Percentiles rank a stretch among this genome's conserved stretches.
phyloP scores from a whole-genome alignment of 2,113 vertebrate species.

The Dasyornis broadbenti region DNA sequence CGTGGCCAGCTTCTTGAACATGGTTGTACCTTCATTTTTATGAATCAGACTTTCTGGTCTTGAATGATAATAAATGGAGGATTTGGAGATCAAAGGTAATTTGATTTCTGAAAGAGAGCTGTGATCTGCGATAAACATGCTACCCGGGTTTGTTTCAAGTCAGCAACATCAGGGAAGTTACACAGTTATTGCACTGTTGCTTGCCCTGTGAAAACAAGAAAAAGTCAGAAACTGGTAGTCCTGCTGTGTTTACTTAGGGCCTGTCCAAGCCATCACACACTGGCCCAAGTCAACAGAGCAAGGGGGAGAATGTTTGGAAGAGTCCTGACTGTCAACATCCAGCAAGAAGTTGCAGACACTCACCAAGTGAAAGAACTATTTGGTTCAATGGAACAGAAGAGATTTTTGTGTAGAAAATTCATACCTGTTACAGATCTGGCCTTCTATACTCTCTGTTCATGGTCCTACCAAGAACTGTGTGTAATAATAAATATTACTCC shows the following conservation, averaged over 20 bases:
- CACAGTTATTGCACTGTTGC: neutral
- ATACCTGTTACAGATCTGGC: neutral
- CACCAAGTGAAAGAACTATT: neutral
- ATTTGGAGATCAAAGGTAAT: conserved; percentile 11
- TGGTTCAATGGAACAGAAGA: neutral
- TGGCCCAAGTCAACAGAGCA: neutral
- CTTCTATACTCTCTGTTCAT: neutral
- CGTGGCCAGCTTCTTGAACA: neutral
- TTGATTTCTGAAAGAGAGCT: neutral
- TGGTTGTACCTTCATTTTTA: neutral
- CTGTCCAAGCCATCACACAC: neutral
- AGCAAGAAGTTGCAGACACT: neutral
- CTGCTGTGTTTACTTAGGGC: neutral
- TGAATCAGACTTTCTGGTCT: neutral
- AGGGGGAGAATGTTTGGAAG: neutral
- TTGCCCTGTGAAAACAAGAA: neutral
- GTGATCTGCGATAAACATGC: neutral
- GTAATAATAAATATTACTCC: neutral
- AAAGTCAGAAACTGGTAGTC: neutral
- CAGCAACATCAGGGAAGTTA: neutral
- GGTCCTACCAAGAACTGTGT: neutral
- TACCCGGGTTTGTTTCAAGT: neutral
- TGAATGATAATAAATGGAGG: neutral
- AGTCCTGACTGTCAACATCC: neutral
- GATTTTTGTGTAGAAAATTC: neutral